Base-by-base conservation (phyloP, 2,888 invertebrate genomes). In the Drosophila mercatorum region DNA sequence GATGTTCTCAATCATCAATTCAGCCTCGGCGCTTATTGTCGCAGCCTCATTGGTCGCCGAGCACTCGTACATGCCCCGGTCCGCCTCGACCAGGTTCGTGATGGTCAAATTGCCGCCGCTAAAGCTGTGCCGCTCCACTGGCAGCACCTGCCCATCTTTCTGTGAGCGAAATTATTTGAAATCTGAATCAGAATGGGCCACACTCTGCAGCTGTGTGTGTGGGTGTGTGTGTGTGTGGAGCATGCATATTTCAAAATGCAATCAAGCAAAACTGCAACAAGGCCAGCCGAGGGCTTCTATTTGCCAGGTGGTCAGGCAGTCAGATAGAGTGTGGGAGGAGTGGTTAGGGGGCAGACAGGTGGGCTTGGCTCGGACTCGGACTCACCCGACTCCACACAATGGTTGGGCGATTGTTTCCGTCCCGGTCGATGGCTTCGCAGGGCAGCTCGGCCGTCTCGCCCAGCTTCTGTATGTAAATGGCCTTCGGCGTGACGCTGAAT, bases 41-140 rank as follows among this genome's bases (percentile, higher is more conserved):
- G 97, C 97, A 6, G 98, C 98, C 89, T 96, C 97, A 93, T 98
- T 98, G 81, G 95, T 95, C 2, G 97, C 97, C 56, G 95, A 95
- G 92, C 97, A 97, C 91, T 96, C 95, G 92, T 96, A 97, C 87
- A 96, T 94, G 53, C 98, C 98, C 84, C 97, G 95, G 93, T 98
- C 98, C 74, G 95, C 95, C 92, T 97, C 97, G 79, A 95, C 94
- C 68, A 98, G 95, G 84, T 95, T 94, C 79, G 94, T 94, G 72
- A 99, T 96, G 66, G 97, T 98, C 81, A 98, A 94, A 93, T 98
- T 97, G 57, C 96, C 96, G 60, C 95, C 96, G 74, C 94, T 94
- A 59, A 96, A 94, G 52, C 94, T 93, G 84, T 95, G 95, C 31
- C 97, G 95, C 46, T 95, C 96, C 63, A 93, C 93, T 10, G 97